Evolutionary conservation across 1,140 invertebrate genomes (phyloP), one percentile per base, ranked within the genome.

Genomic region (Aporrectodea caliginosa): DNA sequence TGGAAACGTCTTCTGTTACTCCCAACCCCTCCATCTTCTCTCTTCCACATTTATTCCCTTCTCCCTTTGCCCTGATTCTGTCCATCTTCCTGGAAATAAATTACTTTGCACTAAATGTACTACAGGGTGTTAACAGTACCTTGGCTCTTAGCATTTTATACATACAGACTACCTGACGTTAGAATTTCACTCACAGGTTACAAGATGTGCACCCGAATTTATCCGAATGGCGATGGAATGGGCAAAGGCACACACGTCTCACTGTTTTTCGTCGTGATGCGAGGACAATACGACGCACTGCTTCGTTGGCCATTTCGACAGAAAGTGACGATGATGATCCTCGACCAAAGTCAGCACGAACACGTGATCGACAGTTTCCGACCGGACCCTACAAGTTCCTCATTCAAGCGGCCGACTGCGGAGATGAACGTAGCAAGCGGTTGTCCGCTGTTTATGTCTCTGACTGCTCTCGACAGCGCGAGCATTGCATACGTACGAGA

Each of bases 191-290:
- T 80, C 31, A 79, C 81, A 35, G 87, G 87, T n/a, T 97, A 96
- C 86, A 94, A 93, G 87, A 92, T 96, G 86, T 95, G 94, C 86
- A 91, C 92, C 0, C 90, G 94, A 22, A 88, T 96, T 14, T 95
- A 95, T 87, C 90, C 94, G 74, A 93, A 93, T 35, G 91, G 91
- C 0, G 91, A 92, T 83, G 91, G 93, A 0, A 86, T 87, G 80
- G 87, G 86, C 0, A 86, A 89, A 79, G 83, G 84, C 2, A 82
- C 86, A 0, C 85, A 87, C 78, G 77, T 88, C 2, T 87, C 86
- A 0, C 78, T 88, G 16, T 88, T 88, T 78, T 87, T 88, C 79
- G 87, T 87, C 16, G 78, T 88, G 6, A 87, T 87, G 85, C 82
- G 82, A 75, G 86, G 87, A 1, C 79, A 85, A 22, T 86, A 85